These are phyloP conservation scores for Anguilla megastoma DNA, from an alignment of 2,797 vertebrate species.

Conservation along the genomic window DNA sequence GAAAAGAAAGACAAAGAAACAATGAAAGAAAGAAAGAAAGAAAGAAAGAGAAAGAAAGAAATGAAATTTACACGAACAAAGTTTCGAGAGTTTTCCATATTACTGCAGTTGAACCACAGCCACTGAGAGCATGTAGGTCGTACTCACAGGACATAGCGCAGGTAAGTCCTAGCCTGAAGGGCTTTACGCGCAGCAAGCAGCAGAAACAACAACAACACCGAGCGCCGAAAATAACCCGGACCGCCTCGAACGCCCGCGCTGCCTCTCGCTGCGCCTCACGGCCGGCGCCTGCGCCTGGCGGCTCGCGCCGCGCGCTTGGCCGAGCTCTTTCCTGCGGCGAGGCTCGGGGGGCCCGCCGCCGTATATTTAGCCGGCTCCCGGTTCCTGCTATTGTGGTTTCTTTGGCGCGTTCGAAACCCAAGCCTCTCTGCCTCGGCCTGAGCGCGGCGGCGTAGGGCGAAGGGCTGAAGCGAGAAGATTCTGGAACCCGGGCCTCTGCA, in stretches of 20 bases:
- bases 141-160: not conserved
- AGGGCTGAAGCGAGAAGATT: not conserved
- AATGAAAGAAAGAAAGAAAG: not conserved
- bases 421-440: not conserved
- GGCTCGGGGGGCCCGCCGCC: not conserved
- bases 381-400: conserved; percentile 28
- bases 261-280: not conserved
- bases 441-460: not conserved
- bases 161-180: not conserved
- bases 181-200: not conserved
- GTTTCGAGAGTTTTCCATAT: not conserved
- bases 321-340: conserved; percentile 8
- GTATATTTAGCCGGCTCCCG: conserved; percentile 15
- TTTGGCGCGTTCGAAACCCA: conserved; percentile 24
- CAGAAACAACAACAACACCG: not conserved
- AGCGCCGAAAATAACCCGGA: not conserved
- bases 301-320: not conserved
- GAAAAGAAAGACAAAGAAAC: not conserved
- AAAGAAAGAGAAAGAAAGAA: not conserved
- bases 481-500: not conserved
- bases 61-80: not conserved
- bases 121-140: not conserved
- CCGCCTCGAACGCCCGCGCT: not conserved
- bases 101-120: conserved; percentile 11
- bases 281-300: not conserved